Evolutionary conservation across 2,113 vertebrate species (phyloP), one percentile per base, ranked within the genome.

Genomic region (Oryzias javanicus): DNA sequence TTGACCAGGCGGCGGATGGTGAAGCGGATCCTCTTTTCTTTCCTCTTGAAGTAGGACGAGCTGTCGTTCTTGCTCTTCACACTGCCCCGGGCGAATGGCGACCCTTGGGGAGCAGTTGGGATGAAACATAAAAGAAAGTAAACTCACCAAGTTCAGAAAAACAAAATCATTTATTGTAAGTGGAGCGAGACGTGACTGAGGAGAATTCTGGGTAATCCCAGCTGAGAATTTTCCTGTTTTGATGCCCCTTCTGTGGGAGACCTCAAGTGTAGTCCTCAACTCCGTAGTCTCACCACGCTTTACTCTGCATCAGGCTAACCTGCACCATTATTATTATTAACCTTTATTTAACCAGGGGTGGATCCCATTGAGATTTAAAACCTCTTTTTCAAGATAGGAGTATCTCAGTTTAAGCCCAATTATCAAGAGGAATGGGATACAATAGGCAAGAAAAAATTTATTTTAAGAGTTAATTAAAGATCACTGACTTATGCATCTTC

Each of bases 1-100:
- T 98, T 98, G 83, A 98, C 97, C 94, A 98, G 93, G 55, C 92
- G 94, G 0, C 96, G 93, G 68, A 98, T 95, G 83, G 95, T 96
- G 88, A 98, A 98, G 6, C 96, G 94, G 49, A 98, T 89, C 89
- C 96, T 92, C 76, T 98, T 98, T 88, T 96, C 96, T 72, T 98
- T 98, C 72, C 97, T 91, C 57, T 91, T 91, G 76, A 98, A 93
- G 88, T 98, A 98, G 0, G 95, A 96, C 0, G 94, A 95, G 88
- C 86, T 95, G 58, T 98, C 96, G 0, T 93, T 95, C 90, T 97
- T 97, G 60, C 95, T 96, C 85, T 96, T 98, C 76, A 95, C 78
- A 57, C 96, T 97, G 80, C 93, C 91, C 0, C 96, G 93, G 65
- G 95, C 90, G 19, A 96, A 98, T 1, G 96, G 95, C 1, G 96